Evolutionary conservation across 1,140 invertebrate genomes (phyloP).

Genomic region (Macrobrachium rosenbergii): DNA sequence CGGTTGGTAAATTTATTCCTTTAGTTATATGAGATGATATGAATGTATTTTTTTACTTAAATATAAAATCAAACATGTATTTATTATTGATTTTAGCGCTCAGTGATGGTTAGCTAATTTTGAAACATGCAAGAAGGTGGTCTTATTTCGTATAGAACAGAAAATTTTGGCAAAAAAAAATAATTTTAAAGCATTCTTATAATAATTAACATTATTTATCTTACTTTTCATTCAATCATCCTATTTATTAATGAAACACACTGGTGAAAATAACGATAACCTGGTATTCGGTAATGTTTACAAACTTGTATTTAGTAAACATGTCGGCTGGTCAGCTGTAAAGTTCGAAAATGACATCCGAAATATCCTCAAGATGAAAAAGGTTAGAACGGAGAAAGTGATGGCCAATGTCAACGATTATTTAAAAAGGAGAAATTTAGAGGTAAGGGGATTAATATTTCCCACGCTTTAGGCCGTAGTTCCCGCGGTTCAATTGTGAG

Average conservation of each 20-base stretch:
- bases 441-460: slow-evolving; percentile 22
- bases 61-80: not conserved
- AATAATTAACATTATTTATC: too few relatives aligned
- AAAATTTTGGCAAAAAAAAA: too few relatives aligned
- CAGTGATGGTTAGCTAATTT: too few relatives aligned
- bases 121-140: too few relatives aligned
- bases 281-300: slow-evolving; percentile 10
- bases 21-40: too few relatives aligned
- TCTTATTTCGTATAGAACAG: too few relatives aligned
- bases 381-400: slow-evolving; percentile 52
- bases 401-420: slow-evolving; percentile 55
- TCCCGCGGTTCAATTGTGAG: not conserved
- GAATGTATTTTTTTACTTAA: not conserved
- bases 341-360: slow-evolving; percentile 12
- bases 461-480: not conserved
- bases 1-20: too few relatives aligned
- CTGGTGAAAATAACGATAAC: not conserved
- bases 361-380: slow-evolving; percentile 34
- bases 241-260: not conserved
- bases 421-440: slow-evolving; percentile 52
- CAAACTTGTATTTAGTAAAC: slow-evolving; percentile 45
- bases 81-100: too few relatives aligned
- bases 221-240: too few relatives aligned
- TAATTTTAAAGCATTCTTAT: too few relatives aligned
- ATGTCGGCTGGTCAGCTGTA: slow-evolving; percentile 56